These are phyloP conservation scores for Spilarctia lutea DNA, from an alignment of 2,888 invertebrate species.

Conservation along the genomic window DNA sequence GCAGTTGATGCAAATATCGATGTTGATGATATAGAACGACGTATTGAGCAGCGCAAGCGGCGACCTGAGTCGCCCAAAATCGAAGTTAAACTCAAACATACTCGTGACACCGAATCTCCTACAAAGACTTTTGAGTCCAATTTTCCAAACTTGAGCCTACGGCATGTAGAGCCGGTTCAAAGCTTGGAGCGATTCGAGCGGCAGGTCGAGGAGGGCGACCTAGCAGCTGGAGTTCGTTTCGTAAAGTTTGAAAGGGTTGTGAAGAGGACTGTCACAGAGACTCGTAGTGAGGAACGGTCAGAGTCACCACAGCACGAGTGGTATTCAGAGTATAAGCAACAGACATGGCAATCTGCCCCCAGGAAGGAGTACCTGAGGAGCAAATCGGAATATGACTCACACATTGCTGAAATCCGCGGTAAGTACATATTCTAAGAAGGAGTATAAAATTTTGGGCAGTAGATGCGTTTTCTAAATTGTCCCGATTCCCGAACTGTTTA, in stretches of 20 bases:
- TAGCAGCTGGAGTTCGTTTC: slow-evolving; percentile 87
- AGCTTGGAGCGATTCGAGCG: slow-evolving; percentile 68
- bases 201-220: slow-evolving; percentile 88
- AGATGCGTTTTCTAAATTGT: not conserved
- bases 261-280: slow-evolving; percentile 87
- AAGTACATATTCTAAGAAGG: slow-evolving; percentile 60
- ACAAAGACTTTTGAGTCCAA: slow-evolving; percentile 74
- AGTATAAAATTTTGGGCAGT: not conserved
- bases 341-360: slow-evolving; percentile 88
- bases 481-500: not conserved
- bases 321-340: slow-evolving; percentile 82
- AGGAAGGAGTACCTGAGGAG: slow-evolving; percentile 91
- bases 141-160: slow-evolving; percentile 80
- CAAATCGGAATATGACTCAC: slow-evolving; percentile 94
- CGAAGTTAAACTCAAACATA: slow-evolving; percentile 88
- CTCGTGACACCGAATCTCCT: slow-evolving; percentile 82
- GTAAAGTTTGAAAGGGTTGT: slow-evolving; percentile 91
- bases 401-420: slow-evolving; percentile 95
- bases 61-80: slow-evolving; percentile 86
- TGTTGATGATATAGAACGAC: slow-evolving; percentile 87
- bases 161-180: slow-evolving; percentile 77
- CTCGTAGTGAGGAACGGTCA: slow-evolving; percentile 75
- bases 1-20: slow-evolving; percentile 80
- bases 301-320: slow-evolving; percentile 82
- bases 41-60: slow-evolving; percentile 86